Evolutionary conservation across 2,113 vertebrate genomes (phyloP), one percentile per base, ranked within the genome.

Genomic region (Gallinago jamesoni): DNA sequence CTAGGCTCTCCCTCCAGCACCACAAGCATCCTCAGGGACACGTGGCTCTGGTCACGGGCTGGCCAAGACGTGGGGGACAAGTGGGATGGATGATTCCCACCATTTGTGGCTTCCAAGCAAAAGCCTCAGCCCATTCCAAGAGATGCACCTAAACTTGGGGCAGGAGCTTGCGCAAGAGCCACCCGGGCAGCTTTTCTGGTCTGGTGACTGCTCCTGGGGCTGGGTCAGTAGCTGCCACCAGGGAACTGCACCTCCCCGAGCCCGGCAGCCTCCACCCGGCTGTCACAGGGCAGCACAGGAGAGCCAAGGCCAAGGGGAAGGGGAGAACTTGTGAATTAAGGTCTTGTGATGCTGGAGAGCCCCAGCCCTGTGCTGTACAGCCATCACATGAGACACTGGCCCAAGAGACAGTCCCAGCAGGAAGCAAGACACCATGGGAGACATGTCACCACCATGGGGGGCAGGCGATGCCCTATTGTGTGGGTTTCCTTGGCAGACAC

Each of bases 361-460:
- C 30, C 21, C 0, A 0, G 30, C 4, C 5, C 22, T 15, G n/a
- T 37, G 18, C 55, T 1, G 19, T 6, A 10, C 2, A 3, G 89
- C 7, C 6, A 8, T 18, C 24, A 22, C 28, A 24, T 2, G 23
- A 48, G 22, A 28, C 35, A 1, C 21, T 9, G 30, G 22, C 45
- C 28, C 45, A n/a, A 33, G 18, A 20, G 22, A 14, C 14, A 13
- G 68, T 18, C 53, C 68, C 28, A 12, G 45, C 31, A 23, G 25
- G 31, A 31, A 50, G 55, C 7, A 14, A 10, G 47, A 23, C 35
- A 28, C 3, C 27, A 27, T 47, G 15, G 56, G 48, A 6, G 48
- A 56, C 0, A 1, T 2, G 12, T 69, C 56, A 55, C 24, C 1
- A 0, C 20, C 45, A 14, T 5, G 5, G 31, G 14, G 18, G 10